Evolutionary conservation across 2,797 vertebrate genomes (phyloP).

Genomic region (Synanceia verrucosa): DNA sequence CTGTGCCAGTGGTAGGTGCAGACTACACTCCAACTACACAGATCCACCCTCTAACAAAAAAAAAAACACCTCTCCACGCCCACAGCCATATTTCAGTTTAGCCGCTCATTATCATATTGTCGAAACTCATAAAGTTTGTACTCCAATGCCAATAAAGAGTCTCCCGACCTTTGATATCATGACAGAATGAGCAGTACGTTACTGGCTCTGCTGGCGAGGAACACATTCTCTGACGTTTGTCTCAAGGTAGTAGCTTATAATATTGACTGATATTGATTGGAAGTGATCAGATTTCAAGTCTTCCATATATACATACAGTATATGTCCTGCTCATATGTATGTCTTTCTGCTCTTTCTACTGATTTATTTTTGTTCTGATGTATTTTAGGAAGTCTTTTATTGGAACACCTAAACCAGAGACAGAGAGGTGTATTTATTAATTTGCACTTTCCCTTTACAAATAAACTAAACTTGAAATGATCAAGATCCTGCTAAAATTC

Average conservation of each 20-base stretch:
- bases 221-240: neutral
- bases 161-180: constrained; percentile 66
- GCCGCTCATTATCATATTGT: constrained; percentile 53
- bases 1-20: constrained; percentile 15
- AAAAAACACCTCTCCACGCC: constrained; percentile 23
- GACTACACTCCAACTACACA: constrained; percentile 15
- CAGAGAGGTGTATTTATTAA: too few relatives aligned
- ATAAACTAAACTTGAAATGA: too few relatives aligned
- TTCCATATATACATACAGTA: too few relatives aligned
- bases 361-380: too few relatives aligned
- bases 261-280: constrained; percentile 41
- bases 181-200: neutral
- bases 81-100: constrained; percentile 20
- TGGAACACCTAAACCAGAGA: too few relatives aligned
- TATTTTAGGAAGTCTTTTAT: too few relatives aligned
- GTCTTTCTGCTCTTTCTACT: too few relatives aligned
- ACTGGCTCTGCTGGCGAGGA: neutral
- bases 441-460: too few relatives aligned
- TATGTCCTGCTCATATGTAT: too few relatives aligned
- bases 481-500: neutral
- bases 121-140: constrained; percentile 55
- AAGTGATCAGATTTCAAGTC: too few relatives aligned
- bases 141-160: constrained; percentile 53
- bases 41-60: constrained; percentile 41
- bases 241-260: constrained; percentile 10